phyloP scores from a whole-genome alignment of 2,888 invertebrate species.

The Yponomeuta plumbellus region DNA sequence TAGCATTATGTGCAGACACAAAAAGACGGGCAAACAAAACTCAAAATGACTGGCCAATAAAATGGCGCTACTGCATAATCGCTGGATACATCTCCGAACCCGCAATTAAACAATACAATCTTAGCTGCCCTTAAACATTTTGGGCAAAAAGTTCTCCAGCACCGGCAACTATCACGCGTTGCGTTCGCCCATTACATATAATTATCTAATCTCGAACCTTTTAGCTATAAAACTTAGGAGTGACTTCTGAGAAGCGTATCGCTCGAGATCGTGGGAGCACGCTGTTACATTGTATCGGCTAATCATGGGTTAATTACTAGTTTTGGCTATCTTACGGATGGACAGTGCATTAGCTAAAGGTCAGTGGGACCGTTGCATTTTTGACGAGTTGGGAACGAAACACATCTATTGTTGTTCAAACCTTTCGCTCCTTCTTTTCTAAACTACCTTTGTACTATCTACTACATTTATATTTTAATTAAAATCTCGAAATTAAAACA shows the following conservation, averaged over 20 bases:
- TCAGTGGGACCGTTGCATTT: slow-evolving; percentile 26
- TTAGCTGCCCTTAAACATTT: slow-evolving; percentile 23
- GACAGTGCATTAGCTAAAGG: slow-evolving; percentile 68
- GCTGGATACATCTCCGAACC: slow-evolving; percentile 44
- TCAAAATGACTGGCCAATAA: slow-evolving; percentile 33
- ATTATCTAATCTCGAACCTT: slow-evolving; percentile 76
- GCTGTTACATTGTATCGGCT: slow-evolving; percentile 38
- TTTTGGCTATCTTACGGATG: slow-evolving; percentile 59
- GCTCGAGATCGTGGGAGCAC: slow-evolving; percentile 27
- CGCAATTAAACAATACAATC: slow-evolving; percentile 36
- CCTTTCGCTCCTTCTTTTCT: not conserved
- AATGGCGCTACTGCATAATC: slow-evolving; percentile 57
- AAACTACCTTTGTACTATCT: too few relatives aligned
- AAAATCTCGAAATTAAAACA: too few relatives aligned
- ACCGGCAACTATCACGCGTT: slow-evolving; percentile 41
- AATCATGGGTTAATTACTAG: slow-evolving; percentile 67
- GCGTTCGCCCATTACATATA: slow-evolving; percentile 52
- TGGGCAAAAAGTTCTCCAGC: not conserved
- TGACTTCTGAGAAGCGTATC: slow-evolving; percentile 66
- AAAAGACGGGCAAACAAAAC: not conserved
- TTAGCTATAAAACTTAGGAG: slow-evolving; percentile 57
- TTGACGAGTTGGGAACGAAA: not conserved
- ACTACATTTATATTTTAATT: too few relatives aligned
- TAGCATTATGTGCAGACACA: slow-evolving; percentile 25
- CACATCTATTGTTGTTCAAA: slow-evolving; percentile 5